These are phyloP conservation scores for Sterna hirundo DNA, from an alignment of 2,113 vertebrate species.

Conservation along the genomic window DNA sequence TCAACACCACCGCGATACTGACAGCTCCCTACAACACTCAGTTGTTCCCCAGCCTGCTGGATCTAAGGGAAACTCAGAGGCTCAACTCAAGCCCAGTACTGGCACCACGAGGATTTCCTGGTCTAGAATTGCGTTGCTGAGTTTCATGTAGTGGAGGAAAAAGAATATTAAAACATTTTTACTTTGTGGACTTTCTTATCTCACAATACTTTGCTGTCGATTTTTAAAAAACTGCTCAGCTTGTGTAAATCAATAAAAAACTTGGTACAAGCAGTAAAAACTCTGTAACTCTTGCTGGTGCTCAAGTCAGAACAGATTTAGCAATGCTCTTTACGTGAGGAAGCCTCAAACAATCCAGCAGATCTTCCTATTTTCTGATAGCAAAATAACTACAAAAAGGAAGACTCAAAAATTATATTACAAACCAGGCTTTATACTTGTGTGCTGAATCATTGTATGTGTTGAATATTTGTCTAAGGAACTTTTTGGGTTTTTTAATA, in stretches of 20 bases:
- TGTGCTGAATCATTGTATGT: neutral
- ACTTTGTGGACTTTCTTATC: neutral
- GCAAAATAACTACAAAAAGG: neutral
- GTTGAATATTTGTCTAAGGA: neutral
- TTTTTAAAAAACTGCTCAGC: neutral
- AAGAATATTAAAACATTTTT: neutral
- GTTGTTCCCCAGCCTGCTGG: neutral
- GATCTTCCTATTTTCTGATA: neutral
- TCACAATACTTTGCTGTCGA: neutral
- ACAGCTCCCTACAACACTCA: neutral
- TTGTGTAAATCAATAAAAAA: constrained; percentile 19
- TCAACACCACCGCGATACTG: neutral
- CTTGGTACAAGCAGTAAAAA: neutral
- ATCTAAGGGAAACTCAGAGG: neutral
- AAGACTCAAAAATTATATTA: neutral
- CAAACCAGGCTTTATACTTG: neutral
- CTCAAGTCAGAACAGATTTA: neutral
- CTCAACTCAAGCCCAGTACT: neutral
- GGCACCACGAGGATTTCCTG: neutral
- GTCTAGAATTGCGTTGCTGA: neutral
- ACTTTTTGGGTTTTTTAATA: neutral
- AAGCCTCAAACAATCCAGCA: neutral
- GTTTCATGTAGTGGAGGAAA: neutral
- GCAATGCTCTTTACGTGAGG: neutral
- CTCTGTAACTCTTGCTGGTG: neutral